A percentile compares a stretch with the other conserved stretches of the same genome.
Evolutionary conservation across 1,140 invertebrate genomes (phyloP).

Genomic region (Parapsyche elsis): DNA sequence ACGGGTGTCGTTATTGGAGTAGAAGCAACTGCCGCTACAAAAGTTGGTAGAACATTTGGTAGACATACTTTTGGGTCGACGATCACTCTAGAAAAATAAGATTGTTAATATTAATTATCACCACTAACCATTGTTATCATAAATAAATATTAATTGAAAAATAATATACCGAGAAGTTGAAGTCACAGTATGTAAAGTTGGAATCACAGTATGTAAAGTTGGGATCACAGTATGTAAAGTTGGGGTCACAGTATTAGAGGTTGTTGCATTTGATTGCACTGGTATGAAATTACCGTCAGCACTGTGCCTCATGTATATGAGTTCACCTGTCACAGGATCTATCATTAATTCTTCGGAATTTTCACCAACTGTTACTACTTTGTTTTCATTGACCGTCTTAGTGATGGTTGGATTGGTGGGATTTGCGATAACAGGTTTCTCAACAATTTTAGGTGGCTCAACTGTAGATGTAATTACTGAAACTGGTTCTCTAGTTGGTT

Average conservation of each 20-base stretch:
- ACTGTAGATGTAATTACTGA: slow-evolving; percentile 20
- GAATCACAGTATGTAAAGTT: background rate
- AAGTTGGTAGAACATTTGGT: slow-evolving; percentile 5
- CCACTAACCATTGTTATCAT: no score
- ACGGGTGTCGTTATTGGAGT: slow-evolving; percentile 7
- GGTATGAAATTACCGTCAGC: slow-evolving; percentile 80
- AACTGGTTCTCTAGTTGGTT: background rate
- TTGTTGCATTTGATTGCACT: slow-evolving; percentile 61
- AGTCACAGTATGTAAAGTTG: background rate
- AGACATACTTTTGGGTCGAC: slow-evolving; percentile 31
- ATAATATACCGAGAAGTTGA: slow-evolving; percentile 2
- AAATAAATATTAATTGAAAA: no score
- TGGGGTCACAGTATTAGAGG: background rate
- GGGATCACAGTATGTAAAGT: background rate
- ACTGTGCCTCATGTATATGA: slow-evolving; percentile 77
- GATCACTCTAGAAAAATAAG: slow-evolving; percentile 45
- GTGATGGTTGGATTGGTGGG: background rate
- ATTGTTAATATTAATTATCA: no score
- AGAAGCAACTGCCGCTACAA: slow-evolving; percentile 23
- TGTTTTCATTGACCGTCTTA: slow-evolving; percentile 16
- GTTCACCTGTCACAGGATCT: slow-evolving; percentile 80
- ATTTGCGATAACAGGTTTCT: background rate
- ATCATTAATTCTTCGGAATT: slow-evolving; percentile 64
- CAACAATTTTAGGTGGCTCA: background rate
- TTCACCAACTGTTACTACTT: slow-evolving; percentile 15